Base-by-base conservation (phyloP, 1,140 invertebrate genomes). In the Hydropsyche tenuis region DNA sequence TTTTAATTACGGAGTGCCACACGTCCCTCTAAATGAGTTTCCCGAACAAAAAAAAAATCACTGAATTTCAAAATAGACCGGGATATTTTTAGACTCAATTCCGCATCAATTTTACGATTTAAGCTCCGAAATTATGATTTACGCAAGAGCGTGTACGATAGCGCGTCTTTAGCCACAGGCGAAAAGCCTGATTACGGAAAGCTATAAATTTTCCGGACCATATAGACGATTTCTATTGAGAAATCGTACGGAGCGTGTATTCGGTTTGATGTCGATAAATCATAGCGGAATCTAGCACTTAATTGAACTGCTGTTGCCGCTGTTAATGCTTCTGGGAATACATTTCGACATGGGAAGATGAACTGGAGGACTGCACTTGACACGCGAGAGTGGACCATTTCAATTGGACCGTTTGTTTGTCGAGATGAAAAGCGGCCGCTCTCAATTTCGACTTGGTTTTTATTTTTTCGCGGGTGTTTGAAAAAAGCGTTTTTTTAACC, bases 1-100 rank as follows among this genome's bases (percentile, higher is more conserved):
- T 69, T 69, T 69, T 51, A 69, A 69, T 69, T 69, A 69, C 66
- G 18, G 66, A 69, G 37, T 25, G 37, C 12, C 62, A 63, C 30
- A 42, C 56, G 20, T 62, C 7, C 56, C 14, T 18, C n/a, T n/a
- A 27, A 16, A 63, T 25, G 30, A 27, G 7, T 25, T n/a, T 63
- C 27, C 60, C 11, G 12, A 22, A 27, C 16, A 27, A 63, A 11
- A 27, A 27, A 63, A 63, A 63, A 22, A 25, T 9, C 16, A 53
- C 14, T 12, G 12, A 16, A n/a, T 46, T 16, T 37, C 30, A 9
- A 37, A 37, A 37, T 37, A 37, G 3, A 37, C 30, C n/a, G n/a
- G n/a, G n/a, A n/a, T n/a, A n/a, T n/a, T n/a, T n/a, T n/a, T n/a
- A n/a, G n/a, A n/a, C n/a, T n/a, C n/a, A n/a, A 37, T 37, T 37